A percentile compares a stretch with the other conserved stretches of the same genome.
Evolutionary conservation across 2,797 vertebrate genomes (phyloP).

Genomic region (Craterocephalus amniculus): DNA sequence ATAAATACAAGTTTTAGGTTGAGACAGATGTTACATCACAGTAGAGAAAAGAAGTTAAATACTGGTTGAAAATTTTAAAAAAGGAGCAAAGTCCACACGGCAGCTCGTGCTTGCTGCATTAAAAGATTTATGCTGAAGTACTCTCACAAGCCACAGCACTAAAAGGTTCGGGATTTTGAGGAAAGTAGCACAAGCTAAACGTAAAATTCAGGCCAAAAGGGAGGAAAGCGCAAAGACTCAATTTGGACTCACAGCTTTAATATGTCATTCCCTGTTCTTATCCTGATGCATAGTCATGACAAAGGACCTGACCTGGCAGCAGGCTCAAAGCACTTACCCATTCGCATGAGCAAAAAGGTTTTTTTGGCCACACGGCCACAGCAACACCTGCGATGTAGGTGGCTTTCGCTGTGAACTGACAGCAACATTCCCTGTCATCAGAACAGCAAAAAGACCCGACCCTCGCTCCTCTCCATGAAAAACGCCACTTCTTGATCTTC

Average conservation of each 20-base stretch:
- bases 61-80: conserved; percentile 28
- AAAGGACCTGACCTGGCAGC: conserved; percentile 55
- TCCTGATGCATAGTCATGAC: conserved; percentile 44
- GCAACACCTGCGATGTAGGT: conserved; percentile 53
- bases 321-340: conserved; percentile 42
- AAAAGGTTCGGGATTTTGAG: conserved; percentile 43
- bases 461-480: conserved; percentile 13
- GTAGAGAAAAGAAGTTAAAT: conserved; percentile 20
- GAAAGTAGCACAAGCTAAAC: conserved; percentile 39
- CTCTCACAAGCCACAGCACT: conserved; percentile 37
- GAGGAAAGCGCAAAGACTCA: conserved; percentile 21
- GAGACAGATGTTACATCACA: conserved; percentile 31
- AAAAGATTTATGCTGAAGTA: conserved; percentile 61
- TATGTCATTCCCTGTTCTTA: conserved; percentile 31
- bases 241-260: conserved; percentile 7
- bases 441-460: conserved; percentile 29
- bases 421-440: conserved; percentile 17
- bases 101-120: conserved; percentile 35
- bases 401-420: conserved; percentile 25
- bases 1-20: not conserved
- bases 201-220: conserved; percentile 43
- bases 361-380: conserved; percentile 38
- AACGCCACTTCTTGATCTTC: conserved; percentile 35
- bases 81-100: conserved; percentile 40
- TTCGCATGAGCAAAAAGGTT: conserved; percentile 40